A percentile compares a stretch with the other conserved stretches of the same genome.
These are phyloP conservation scores for Drosophila bocki DNA, from an alignment of 1,140 invertebrate genomes.

Conservation along the genomic window DNA sequence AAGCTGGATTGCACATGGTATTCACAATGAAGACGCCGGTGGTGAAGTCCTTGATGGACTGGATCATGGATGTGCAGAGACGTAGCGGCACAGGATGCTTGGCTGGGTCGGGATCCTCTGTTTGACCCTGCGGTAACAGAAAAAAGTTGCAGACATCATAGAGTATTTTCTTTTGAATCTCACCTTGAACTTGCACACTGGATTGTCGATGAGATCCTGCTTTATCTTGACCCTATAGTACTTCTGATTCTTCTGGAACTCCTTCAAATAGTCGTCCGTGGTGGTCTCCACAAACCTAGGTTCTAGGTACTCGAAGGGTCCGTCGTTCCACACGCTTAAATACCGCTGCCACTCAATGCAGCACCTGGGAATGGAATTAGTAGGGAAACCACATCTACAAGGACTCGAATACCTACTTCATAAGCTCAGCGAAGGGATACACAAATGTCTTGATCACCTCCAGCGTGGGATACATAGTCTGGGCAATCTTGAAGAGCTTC, in stretches of 20 bases:
- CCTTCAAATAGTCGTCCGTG: conserved; percentile 90
- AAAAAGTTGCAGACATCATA: no score
- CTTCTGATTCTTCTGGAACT: conserved; percentile 92
- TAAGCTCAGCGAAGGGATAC: conserved; percentile 89
- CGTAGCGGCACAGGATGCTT: conserved; percentile 92
- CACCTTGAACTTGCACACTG: conserved; percentile 87
- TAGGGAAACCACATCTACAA: neutral
- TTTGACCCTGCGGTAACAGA: conserved; percentile 86
- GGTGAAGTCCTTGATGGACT: conserved; percentile 92
- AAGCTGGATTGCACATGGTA: conserved; percentile 94
- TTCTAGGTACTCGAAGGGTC: conserved; percentile 94
- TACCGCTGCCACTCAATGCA: conserved; percentile 92
- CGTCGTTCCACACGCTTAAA: conserved; percentile 95
- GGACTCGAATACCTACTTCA: conserved; percentile 85
- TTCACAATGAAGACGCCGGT: conserved; percentile 92
- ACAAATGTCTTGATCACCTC: conserved; percentile 90
- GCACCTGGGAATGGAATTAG: conserved; percentile 66
- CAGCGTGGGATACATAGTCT: conserved; percentile 90
- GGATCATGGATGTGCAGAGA: conserved; percentile 89
- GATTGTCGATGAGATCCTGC: conserved; percentile 89
- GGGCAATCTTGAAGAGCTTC: conserved; percentile 92
- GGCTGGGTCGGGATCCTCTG: conserved; percentile 91
- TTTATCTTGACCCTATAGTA: conserved; percentile 92
- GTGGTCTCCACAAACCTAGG: conserved; percentile 90
- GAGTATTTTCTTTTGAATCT: neutral